Evolutionary conservation across 2,888 invertebrate genomes (phyloP), one percentile per base, ranked within the genome.

Genomic region (Prosopocoilus inquinatus): DNA sequence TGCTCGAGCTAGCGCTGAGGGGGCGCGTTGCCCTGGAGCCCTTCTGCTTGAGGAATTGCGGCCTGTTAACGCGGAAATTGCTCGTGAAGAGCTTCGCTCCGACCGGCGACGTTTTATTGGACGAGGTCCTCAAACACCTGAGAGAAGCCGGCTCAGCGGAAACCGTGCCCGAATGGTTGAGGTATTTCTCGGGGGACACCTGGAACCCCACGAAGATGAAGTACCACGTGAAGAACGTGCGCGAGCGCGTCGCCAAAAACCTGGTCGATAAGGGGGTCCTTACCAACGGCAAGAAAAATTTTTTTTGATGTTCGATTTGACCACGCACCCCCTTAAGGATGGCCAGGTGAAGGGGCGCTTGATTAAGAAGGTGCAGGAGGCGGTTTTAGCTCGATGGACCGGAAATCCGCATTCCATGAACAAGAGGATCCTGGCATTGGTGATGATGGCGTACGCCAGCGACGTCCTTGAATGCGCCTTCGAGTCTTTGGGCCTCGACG

Each of bases 401-500:
- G 95, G 94, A 60, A 95, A 96, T 78, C 88, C 94, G 8, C 94
- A 94, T 64, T 87, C 95, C 66, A 95, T 96, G 83, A 95, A 96
- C 75, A 91, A 90, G 74, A 85, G 96, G 45, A 86, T 91, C 70
- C 78, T 97, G 70, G 89, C 95, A 38, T 82, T 96, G 58, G 85
- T 97, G 69, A 89, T 93, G 78, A 81, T 96, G 67, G 94, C 96
- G 15, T 95, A 97, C 75, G 92, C 95, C 4, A 94, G 94, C 9
- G 96, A 97, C 76, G 97, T 97, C 13, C 82, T 97, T 50, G 96
- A 97, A 80, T 97, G 97, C 77, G 96, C 96, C 47, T 96, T 97
- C 77, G 94, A 94, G 13, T 94, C 96, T 2, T 83, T 97, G 5
- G 90, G 89, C 32, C 92, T 94, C 65, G 94, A 94, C 69, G 94